Conservation (phyloP, 1,140 invertebrate species). For the Drosophila asahinai region DNA sequence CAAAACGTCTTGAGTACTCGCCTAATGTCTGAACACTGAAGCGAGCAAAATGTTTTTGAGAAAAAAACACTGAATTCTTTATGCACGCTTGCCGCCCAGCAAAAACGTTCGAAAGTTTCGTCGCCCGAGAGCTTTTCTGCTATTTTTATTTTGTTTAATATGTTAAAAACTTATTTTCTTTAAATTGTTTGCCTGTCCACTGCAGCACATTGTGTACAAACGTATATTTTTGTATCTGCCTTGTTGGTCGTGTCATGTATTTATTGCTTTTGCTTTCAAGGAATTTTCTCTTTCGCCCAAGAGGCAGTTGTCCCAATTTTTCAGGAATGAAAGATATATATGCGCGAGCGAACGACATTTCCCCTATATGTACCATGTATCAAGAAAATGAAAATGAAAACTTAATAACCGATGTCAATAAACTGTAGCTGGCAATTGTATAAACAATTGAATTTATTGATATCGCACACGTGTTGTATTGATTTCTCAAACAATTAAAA, state of each 20-base stretch:
- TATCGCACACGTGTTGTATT: conserved; percentile 12
- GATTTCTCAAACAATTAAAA: conserved; percentile 1
- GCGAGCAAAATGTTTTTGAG: conserved; percentile 56
- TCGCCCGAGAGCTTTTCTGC: conserved; percentile 65
- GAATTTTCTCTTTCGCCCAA: conserved; percentile 38
- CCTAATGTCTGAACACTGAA: conserved; percentile 64
- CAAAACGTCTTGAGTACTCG: conserved; percentile 69
- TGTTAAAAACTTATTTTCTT: conserved; percentile 49
- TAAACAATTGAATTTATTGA: conserved; percentile 46
- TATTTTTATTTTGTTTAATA: conserved; percentile 62
- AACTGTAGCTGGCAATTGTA: conserved; percentile 56
- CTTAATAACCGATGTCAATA: conserved; percentile 61
- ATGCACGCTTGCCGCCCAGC: conserved; percentile 35
- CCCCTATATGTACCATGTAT: background rate
- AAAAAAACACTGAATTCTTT: conserved; percentile 53
- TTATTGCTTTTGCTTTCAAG: conserved; percentile 53
- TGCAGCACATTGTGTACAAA: conserved; percentile 23
- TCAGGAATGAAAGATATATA: conserved; percentile 20
- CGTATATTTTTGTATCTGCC: conserved; percentile 31
- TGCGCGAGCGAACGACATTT: background rate
- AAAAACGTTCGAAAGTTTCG: conserved; percentile 60
- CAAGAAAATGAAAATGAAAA: conserved; percentile 33
- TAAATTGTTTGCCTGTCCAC: conserved; percentile 34
- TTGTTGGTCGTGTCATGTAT: conserved; percentile 36
- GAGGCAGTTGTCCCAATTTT: conserved; percentile 54